A percentile compares a stretch with the other conserved stretches of the same genome.
Conservation (phyloP, 2,797 vertebrate species). For the Cirrhinus molitorella region DNA sequence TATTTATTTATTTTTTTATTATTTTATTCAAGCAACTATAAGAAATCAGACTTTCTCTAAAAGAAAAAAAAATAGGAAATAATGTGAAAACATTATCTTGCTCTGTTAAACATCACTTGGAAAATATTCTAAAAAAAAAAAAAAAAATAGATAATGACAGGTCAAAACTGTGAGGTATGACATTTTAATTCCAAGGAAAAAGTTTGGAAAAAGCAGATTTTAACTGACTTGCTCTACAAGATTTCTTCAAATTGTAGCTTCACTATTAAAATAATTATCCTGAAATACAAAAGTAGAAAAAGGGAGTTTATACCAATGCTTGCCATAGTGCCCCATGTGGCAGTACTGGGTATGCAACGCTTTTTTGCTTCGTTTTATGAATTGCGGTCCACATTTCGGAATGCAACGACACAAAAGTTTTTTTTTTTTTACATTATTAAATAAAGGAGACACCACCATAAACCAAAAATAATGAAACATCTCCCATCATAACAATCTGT, state of each 20-base stretch:
- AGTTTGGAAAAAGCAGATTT: neutral
- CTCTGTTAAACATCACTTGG: no score
- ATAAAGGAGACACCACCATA: neutral
- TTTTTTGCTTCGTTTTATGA: neutral
- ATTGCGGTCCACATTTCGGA: neutral
- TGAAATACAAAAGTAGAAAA: neutral
- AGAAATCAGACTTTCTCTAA: no score
- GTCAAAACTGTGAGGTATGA: no score
- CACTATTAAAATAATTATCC: neutral
- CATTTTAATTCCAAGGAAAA: neutral
- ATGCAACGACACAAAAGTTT: neutral
- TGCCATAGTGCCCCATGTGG: neutral
- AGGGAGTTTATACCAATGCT: neutral
- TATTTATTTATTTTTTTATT: no score
- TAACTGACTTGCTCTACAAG: neutral
- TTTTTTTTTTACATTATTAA: slow-evolving; percentile 22
- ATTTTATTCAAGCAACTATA: no score
- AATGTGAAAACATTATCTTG: no score
- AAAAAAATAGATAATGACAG: no score
- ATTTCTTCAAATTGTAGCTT: neutral
- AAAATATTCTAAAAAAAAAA: no score
- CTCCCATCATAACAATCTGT: slow-evolving; percentile 17
- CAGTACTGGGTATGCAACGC: neutral
- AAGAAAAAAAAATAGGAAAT: no score
- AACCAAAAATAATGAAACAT: slow-evolving; percentile 1